These are phyloP conservation scores for Eremophila alpestris DNA, from an alignment of 2,797 vertebrate genomes.

Conservation along the genomic window DNA sequence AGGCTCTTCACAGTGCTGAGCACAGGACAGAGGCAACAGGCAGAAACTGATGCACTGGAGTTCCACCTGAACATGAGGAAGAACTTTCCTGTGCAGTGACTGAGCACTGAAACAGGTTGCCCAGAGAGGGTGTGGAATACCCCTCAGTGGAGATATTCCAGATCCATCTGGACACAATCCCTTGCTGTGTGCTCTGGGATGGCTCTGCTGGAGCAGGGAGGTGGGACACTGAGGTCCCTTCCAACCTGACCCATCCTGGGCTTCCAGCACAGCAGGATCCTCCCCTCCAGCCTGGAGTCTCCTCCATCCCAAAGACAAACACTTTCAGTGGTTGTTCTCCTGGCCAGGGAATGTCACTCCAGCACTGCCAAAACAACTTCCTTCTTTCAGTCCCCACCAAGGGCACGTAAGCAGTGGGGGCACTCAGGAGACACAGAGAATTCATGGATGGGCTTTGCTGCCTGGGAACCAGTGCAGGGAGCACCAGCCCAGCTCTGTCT, in stretches of 20 bases:
- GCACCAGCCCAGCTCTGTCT: not conserved
- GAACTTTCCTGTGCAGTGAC: not conserved
- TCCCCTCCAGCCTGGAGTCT: not conserved
- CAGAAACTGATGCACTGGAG: not conserved
- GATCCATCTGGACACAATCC: not conserved
- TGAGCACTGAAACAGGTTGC: not conserved
- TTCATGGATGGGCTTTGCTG: not conserved
- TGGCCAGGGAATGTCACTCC: rapidly evolving
- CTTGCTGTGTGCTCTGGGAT: rapidly evolving
- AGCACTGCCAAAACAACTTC: not conserved
- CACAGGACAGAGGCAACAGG: not conserved
- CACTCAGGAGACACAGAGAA: too few relatives aligned
- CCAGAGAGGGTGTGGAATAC: not conserved
- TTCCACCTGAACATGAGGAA: not conserved
- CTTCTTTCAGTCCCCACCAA: not conserved
- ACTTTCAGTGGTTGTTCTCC: not conserved
- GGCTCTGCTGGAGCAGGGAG: not conserved
- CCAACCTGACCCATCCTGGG: not conserved
- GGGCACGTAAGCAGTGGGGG: not conserved
- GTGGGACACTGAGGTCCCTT: not conserved
- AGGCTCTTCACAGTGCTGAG: not conserved
- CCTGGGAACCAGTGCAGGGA: not conserved
- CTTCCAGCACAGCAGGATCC: not conserved
- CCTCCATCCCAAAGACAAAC: not conserved
- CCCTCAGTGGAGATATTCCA: not conserved